Evolutionary conservation across 2,888 invertebrate species (phyloP).

Genomic region (Ectemnius lituratus): DNA sequence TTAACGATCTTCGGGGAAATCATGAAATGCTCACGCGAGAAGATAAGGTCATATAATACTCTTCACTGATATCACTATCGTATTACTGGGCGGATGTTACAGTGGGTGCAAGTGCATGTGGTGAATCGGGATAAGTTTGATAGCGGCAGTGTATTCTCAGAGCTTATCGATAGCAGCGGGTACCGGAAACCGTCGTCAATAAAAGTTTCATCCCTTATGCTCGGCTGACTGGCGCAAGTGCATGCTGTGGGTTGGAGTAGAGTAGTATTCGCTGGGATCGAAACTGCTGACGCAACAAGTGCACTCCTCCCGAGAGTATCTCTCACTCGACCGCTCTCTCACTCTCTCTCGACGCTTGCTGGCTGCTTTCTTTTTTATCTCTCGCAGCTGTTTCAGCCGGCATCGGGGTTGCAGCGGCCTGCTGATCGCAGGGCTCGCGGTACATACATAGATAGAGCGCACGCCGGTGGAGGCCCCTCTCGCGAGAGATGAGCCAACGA

Average conservation of each 20-base stretch:
- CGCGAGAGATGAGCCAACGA: conserved; percentile 59
- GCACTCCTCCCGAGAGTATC: conserved; percentile 44
- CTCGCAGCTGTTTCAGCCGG: conserved; percentile 42
- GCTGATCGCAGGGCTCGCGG: conserved; percentile 28
- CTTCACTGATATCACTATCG: too few species aligned
- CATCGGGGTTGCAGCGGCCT: conserved; percentile 35
- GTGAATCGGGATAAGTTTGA: background rate
- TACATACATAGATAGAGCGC: conserved; percentile 32
- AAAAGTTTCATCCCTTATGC: conserved; percentile 38
- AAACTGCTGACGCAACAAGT: conserved; percentile 66
- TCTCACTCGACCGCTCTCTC: background rate
- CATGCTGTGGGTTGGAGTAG: background rate
- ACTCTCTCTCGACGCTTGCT: background rate
- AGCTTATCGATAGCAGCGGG: background rate
- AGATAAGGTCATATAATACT: too few species aligned
- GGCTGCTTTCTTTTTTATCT: conserved; percentile 39
- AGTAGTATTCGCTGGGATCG: conserved; percentile 33
- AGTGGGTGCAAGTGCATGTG: background rate
- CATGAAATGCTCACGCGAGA: too few species aligned
- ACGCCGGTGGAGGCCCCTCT: conserved; percentile 23
- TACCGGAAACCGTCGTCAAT: conserved; percentile 4
- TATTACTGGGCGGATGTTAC: too few species aligned
- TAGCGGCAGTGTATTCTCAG: background rate
- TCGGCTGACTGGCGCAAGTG: conserved; percentile 2
- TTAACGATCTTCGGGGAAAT: too few species aligned